Percentiles rank a stretch among this genome's conserved stretches.
These are phyloP conservation scores for Dipodomys spectabilis DNA, from an alignment of 2,113 vertebrate species.

Conservation along the genomic window DNA sequence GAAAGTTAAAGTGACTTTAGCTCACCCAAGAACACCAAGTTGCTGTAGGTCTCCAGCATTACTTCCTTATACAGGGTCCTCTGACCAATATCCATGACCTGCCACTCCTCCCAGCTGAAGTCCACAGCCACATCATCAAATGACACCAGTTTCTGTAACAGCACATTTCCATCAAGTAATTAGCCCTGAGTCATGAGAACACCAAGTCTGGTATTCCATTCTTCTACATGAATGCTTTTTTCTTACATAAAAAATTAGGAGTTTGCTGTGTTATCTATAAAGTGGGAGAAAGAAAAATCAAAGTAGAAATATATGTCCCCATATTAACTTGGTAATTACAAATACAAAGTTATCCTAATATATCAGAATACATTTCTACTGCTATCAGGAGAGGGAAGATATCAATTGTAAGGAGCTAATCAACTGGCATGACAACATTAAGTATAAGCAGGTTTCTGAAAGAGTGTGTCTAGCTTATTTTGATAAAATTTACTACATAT, in stretches of 20 bases:
- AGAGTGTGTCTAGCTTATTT: not conserved
- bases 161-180: not conserved
- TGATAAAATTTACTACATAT: not conserved
- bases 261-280: not conserved
- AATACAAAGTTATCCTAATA: not conserved
- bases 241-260: too few relatives aligned
- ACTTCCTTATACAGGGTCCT: conserved; percentile 24
- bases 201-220: not conserved
- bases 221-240: too few relatives aligned
- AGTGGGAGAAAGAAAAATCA: not conserved
- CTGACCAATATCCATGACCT: conserved; percentile 2
- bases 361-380: not conserved
- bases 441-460: not conserved
- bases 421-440: not conserved
- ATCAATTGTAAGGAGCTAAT: not conserved
- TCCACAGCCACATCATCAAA: conserved; percentile 49
- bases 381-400: not conserved
- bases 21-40: conserved; percentile 30
- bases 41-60: conserved; percentile 13
- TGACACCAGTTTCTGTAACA: not conserved
- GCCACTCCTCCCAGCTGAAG: conserved; percentile 40
- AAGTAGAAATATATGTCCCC: not conserved
- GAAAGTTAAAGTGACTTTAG: not conserved
- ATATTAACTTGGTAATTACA: not conserved
- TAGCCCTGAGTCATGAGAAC: not conserved